Percentiles rank a stretch among this genome's conserved stretches.
Conservation (phyloP, 2,113 vertebrate genomes). For the Aldabrachelys gigantea region DNA sequence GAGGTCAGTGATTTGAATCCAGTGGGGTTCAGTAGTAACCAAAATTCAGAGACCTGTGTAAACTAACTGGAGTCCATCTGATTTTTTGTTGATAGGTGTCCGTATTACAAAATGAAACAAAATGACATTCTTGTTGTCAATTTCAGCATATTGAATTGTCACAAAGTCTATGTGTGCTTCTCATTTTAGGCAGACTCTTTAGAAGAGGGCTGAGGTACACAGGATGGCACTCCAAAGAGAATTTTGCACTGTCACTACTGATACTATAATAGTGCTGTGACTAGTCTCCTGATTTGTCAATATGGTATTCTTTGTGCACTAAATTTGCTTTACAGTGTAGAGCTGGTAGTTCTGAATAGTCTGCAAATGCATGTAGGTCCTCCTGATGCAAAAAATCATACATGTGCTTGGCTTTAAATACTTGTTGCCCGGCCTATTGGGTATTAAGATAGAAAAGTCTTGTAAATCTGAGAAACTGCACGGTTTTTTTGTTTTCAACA, state of each 20-base stretch:
- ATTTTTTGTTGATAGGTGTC: background rate
- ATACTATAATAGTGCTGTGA: background rate
- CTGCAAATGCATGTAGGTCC: background rate
- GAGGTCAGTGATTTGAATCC: background rate
- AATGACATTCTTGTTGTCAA: background rate
- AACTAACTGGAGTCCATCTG: background rate
- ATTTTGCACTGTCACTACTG: background rate
- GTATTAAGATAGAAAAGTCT: background rate
- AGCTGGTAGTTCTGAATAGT: background rate
- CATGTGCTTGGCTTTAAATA: background rate
- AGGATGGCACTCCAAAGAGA: background rate
- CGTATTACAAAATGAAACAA: background rate
- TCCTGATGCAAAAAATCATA: background rate
- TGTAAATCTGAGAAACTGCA: too few species aligned
- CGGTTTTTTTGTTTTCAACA: too few species aligned
- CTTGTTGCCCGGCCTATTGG: too few species aligned
- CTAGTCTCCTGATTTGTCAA: background rate
- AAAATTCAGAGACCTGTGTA: background rate
- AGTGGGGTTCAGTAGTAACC: background rate
- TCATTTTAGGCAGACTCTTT: background rate
- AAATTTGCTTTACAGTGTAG: background rate
- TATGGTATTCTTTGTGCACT: too few species aligned
- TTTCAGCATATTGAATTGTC: background rate
- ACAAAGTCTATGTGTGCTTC: background rate
- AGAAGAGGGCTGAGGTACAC: background rate